Conservation (phyloP, 2,797 vertebrate species). For the Alca torda region DNA sequence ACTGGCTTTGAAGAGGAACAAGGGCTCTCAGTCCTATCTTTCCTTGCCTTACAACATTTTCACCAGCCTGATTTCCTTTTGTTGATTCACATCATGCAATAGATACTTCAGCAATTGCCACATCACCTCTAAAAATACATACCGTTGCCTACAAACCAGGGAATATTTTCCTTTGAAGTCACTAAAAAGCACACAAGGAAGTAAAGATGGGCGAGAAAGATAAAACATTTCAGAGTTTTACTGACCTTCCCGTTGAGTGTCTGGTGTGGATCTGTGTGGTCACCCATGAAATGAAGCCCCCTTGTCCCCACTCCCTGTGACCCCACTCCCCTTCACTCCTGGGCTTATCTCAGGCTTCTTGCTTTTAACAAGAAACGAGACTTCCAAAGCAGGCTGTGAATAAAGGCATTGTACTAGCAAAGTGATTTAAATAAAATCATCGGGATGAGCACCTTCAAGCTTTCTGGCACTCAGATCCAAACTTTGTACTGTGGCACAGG, state of each 20-base stretch:
- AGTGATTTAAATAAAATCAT: background rate
- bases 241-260: background rate
- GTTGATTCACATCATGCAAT: background rate
- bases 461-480: background rate
- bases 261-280: background rate
- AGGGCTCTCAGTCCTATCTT: background rate
- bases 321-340: background rate
- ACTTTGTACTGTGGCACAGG: background rate
- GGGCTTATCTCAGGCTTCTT: slow-evolving; percentile 16
- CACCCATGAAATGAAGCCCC: background rate
- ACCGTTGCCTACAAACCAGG: background rate
- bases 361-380: background rate
- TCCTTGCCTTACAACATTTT: background rate
- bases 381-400: background rate
- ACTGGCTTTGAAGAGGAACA: background rate
- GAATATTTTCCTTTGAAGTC: background rate
- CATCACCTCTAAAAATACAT: background rate
- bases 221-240: slow-evolving; percentile 11
- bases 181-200: slow-evolving; percentile 20
- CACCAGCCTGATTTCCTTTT: background rate
- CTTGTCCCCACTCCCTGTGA: background rate
- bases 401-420: background rate
- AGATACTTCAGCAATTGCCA: background rate
- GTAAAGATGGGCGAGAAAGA: slow-evolving; percentile 39
- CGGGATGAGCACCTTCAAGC: background rate